Evolutionary conservation across 1,140 invertebrate genomes (phyloP), one percentile per base, ranked within the genome.

Genomic region (Megalopta genalis): DNA sequence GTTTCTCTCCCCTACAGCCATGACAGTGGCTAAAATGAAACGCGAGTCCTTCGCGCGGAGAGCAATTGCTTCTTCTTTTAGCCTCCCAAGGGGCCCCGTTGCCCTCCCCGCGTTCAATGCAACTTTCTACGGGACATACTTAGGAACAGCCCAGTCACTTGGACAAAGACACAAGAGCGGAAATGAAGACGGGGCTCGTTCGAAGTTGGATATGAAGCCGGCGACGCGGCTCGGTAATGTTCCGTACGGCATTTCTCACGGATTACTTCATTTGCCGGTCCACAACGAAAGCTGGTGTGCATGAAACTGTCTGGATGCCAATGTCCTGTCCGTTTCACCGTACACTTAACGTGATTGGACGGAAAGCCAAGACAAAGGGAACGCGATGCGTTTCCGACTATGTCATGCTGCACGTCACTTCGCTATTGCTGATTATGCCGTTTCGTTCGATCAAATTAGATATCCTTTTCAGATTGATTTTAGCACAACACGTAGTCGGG

Each of bases 21-120:
- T 57, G 49, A 46, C 62, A 52, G 39, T n/a, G 71, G 64, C 69
- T 71, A 80, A 86, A 86, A 86, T 80, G 74, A 83, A 72, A 86
- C 79, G 59, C 80, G 65, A 68, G 64, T 77, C 60, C 49, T 82
- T 79, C 59, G 76, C 65, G 77, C 63, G 60, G 32, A 71, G 72
- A 68, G 84, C 75, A 86, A 86, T 86, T 80, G 85, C 80, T 86
- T 86, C 82, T 80, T 80, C 76, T 73, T 60, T 23, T 9, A 25
- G 23, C 10, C 23, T 60, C 57, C 57, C 23, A 23, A 25, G 57
- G 54, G 54, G 75, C 6, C 67, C 77, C 84, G 57, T 74, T 1
- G n/a, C 64, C 54, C 77, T 69, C 66, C 18, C 21, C 32, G 14
- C 2, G 46, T 9, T 7, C 8, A 7, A 23, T 27, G 21, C 23